Percentiles rank a stretch among this genome's conserved stretches.
Conservation (phyloP, 2,888 invertebrate species). For the Terebella lapidaria region DNA sequence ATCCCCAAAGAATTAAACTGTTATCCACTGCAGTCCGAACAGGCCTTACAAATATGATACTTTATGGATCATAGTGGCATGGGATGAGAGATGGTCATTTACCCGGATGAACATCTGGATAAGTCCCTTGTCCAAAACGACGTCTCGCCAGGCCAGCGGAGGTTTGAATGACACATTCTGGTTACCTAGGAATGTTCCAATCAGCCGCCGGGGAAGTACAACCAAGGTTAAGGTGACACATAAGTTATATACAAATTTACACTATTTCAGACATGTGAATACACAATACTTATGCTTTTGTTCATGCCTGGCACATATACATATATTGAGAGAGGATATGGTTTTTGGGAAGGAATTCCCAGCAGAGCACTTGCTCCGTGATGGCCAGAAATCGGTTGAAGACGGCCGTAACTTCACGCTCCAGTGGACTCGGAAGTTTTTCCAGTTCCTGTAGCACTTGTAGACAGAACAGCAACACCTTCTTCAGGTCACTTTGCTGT, state of each 20-base stretch:
- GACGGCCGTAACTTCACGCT: slow-evolving; percentile 42
- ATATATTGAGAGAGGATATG: slow-evolving; percentile 58
- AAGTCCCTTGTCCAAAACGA: slow-evolving; percentile 70
- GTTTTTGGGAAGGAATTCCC: slow-evolving; percentile 71
- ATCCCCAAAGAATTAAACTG: no score
- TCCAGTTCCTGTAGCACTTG: slow-evolving; percentile 63
- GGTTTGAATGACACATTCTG: slow-evolving; percentile 63
- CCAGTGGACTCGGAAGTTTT: slow-evolving; percentile 54
- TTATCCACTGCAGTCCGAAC: no score
- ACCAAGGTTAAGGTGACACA: slow-evolving; percentile 18
- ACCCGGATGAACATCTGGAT: slow-evolving; percentile 59
- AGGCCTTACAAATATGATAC: no score
- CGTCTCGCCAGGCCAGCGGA: slow-evolving; percentile 68
- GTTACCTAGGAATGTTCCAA: slow-evolving; percentile 65
- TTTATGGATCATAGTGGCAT: no score
- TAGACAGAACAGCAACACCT: slow-evolving; percentile 72
- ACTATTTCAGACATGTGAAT: no score
- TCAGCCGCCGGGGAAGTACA: slow-evolving; percentile 66
- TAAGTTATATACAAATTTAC: no score
- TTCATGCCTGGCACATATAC: no score
- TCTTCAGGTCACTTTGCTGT: slow-evolving; percentile 66
- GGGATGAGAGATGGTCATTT: no score
- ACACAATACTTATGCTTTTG: no score
- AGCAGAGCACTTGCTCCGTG: slow-evolving; percentile 72
- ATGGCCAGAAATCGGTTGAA: slow-evolving; percentile 61